Percentiles rank a stretch among this genome's conserved stretches.
Evolutionary conservation across 2,888 invertebrate species (phyloP).

Genomic region (Xylota segnis): DNA sequence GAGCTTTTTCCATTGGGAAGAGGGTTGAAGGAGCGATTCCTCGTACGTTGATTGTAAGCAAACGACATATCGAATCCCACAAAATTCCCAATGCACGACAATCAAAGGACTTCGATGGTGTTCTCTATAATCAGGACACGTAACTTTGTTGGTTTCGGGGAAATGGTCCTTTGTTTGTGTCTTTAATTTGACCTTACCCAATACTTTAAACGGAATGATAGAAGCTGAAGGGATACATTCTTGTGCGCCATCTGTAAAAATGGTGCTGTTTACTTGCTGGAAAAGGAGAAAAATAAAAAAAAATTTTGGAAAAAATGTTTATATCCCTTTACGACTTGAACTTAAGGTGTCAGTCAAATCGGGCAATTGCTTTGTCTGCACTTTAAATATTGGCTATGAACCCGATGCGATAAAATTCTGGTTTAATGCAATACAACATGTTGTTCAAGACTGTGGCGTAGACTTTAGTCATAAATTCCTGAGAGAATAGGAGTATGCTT

Average conservation of each 20-base stretch:
- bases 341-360: neutral
- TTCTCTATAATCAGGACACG: constrained; percentile 38
- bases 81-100: constrained; percentile 35
- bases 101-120: constrained; percentile 3
- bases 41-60: constrained; percentile 23
- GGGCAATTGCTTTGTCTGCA: neutral
- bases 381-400: neutral
- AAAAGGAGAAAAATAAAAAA: too few relatives aligned
- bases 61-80: constrained; percentile 3
- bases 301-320: neutral
- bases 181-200: constrained; percentile 49
- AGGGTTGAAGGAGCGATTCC: neutral
- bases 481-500: too few relatives aligned
- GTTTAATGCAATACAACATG: too few relatives aligned
- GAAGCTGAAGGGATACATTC: neutral
- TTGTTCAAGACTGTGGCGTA: too few relatives aligned
- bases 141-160: constrained; percentile 2
- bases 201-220: neutral
- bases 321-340: neutral
- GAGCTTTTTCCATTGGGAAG: constrained; percentile 20
- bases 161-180: constrained; percentile 40
- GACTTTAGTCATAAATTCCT: too few relatives aligned
- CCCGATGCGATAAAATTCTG: too few relatives aligned
- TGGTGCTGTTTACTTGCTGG: neutral
- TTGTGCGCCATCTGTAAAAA: neutral